Base-by-base conservation (phyloP, 2,888 invertebrate species). In the Pseudococcus jackbeardsleyi region DNA sequence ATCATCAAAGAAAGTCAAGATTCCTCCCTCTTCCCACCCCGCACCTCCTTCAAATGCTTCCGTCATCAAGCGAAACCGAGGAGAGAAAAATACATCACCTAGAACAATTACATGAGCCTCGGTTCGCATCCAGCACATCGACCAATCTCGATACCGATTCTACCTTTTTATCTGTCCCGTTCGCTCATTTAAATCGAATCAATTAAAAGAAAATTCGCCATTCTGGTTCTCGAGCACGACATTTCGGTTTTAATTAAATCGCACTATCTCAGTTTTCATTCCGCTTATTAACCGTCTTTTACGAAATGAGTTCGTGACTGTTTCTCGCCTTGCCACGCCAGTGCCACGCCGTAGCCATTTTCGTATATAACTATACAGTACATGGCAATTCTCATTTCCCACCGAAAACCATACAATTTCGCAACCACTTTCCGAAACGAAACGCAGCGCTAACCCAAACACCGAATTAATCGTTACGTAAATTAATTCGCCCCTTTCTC, bases 181-280 rank as follows among this genome's bases (percentile, higher is more conserved):
- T 46, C 46, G 50, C 50, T 50, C 50, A 17, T 50, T 50, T 50
- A 12, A 50, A 50, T 50, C 50, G 15, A 50, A 50, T 50, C 50
- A 50, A 50, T 50, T 50, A 50, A 50, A 50, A 50, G 17, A 50
- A 50, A 50, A 50, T 50, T 50, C 50, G 50, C 50, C 50, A 50
- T 50, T 50, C 50, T 50, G 17, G 50, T 50, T 50, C 50, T 50
- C 50, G 50, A 50, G 50, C 50, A 50, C 50, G 50, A 50, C 50
- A 50, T 39, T 77, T 77, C 33, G 77, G 77, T 77, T 77, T 77
- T 77, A 77, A 77, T 77, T 77, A 77, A 77, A 77, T 77, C 77
- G 77, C 77, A 17, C 77, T 33, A 17, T 77, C 77, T 77, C 77
- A 77, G 39, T 77, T 77, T 77, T 77, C 77, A 39, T 39, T 39